These are phyloP conservation scores for Eledona agricola DNA, from an alignment of 2,888 invertebrate genomes.

Conservation along the genomic window DNA sequence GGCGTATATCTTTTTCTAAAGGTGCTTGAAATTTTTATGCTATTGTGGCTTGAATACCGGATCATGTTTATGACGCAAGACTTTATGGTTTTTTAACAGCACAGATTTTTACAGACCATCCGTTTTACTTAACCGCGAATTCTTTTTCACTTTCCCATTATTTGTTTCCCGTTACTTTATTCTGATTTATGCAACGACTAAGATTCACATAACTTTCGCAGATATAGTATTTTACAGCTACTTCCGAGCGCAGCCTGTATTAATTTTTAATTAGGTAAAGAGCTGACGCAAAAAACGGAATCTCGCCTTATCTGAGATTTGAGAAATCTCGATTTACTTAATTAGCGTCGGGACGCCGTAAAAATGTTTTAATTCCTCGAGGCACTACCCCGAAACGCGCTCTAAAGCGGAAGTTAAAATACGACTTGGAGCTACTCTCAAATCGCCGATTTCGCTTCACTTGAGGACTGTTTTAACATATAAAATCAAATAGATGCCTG, in stretches of 20 bases:
- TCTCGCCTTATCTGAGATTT: conserved; percentile 38
- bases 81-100: conserved; percentile 19
- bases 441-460: background rate
- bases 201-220: conserved; percentile 5
- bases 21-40: conserved; percentile 18
- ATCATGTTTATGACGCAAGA: conserved; percentile 12
- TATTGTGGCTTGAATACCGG: conserved; percentile 10
- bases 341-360: conserved; percentile 34
- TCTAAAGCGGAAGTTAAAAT: background rate
- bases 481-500: too few species aligned
- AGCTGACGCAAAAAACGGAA: conserved; percentile 29
- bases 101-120: conserved; percentile 5
- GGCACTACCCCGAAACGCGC: conserved; percentile 18
- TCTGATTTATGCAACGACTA: background rate
- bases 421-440: background rate
- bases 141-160: conserved; percentile 1
- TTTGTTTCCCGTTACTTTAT: conserved; percentile 2
- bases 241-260: conserved; percentile 28
- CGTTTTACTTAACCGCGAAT: conserved; percentile 9
- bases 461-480: too few species aligned
- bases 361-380: conserved; percentile 26
- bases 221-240: conserved; percentile 14
- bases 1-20: conserved; percentile 15
- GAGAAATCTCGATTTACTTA: conserved; percentile 39
- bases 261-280: conserved; percentile 35